phyloP scores from a whole-genome alignment of 2,888 invertebrate genomes.

The Cephus spinipes region DNA sequence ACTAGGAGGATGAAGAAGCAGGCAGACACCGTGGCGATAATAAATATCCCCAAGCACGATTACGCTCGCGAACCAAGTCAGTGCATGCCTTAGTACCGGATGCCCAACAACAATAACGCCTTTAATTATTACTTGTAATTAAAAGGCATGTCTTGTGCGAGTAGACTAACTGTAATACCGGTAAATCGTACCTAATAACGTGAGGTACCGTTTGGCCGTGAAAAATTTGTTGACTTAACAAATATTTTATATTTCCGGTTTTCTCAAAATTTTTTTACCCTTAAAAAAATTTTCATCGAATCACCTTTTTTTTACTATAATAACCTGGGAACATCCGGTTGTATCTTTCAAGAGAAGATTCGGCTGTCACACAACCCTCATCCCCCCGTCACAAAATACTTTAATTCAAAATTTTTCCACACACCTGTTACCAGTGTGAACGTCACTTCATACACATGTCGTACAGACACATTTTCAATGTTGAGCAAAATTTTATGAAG shows the following conservation, averaged over 20 bases:
- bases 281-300: not conserved
- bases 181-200: not conserved
- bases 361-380: not conserved
- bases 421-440: not conserved
- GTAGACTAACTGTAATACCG: not conserved
- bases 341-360: no score
- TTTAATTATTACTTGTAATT: slow-evolving; percentile 4
- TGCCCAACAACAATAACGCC: slow-evolving; percentile 8
- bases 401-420: not conserved
- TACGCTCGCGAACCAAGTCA: not conserved
- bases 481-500: not conserved
- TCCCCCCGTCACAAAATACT: not conserved
- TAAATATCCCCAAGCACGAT: slow-evolving; percentile 2
- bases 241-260: not conserved
- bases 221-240: not conserved
- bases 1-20: not conserved
- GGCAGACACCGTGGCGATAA: slow-evolving; percentile 6
- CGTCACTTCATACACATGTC: not conserved
- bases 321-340: not conserved
- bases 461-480: not conserved
- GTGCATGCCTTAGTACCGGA: not conserved
- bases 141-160: not conserved
- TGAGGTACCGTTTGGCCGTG: not conserved
- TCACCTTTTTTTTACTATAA: not conserved
- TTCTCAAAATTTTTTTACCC: not conserved